Evolutionary conservation across 2,113 vertebrate species (phyloP).

Genomic region (Colaptes auratus): DNA sequence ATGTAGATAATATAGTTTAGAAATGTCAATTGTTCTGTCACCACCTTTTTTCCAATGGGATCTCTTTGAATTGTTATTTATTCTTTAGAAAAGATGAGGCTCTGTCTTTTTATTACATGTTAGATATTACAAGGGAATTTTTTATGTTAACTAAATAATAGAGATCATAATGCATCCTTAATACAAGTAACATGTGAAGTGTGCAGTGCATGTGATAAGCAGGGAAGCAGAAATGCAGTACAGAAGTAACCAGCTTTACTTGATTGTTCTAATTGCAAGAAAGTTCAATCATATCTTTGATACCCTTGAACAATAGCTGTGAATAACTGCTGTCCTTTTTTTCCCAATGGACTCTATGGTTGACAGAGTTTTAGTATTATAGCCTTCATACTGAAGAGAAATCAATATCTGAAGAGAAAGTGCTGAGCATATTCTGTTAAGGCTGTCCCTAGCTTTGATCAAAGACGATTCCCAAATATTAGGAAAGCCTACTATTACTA

Average conservation of each 20-base stretch:
- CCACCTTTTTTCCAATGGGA: not conserved
- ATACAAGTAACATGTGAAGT: not conserved
- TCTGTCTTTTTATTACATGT: not conserved
- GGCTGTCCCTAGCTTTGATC: not conserved
- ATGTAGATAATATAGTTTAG: not conserved
- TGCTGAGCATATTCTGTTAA: not conserved
- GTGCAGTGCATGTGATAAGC: not conserved
- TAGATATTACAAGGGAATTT: not conserved
- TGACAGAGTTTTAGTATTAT: not conserved
- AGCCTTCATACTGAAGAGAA: not conserved
- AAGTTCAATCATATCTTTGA: not conserved
- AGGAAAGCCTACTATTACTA: not conserved
- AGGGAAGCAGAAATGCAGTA: not conserved
- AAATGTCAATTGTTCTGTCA: not conserved
- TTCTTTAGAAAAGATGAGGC: not conserved
- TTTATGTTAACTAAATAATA: not conserved
- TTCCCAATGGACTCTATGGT: not conserved
- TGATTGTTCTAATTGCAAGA: not conserved
- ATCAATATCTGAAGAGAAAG: constrained; percentile 13
- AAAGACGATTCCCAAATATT: not conserved
- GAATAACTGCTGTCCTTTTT: not conserved
- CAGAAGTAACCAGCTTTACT: not conserved
- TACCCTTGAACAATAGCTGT: not conserved
- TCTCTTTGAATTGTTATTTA: not conserved
- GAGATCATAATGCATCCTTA: not conserved